Base-by-base conservation (phyloP, 2,797 vertebrate species). In the Bovichtus variegatus region DNA sequence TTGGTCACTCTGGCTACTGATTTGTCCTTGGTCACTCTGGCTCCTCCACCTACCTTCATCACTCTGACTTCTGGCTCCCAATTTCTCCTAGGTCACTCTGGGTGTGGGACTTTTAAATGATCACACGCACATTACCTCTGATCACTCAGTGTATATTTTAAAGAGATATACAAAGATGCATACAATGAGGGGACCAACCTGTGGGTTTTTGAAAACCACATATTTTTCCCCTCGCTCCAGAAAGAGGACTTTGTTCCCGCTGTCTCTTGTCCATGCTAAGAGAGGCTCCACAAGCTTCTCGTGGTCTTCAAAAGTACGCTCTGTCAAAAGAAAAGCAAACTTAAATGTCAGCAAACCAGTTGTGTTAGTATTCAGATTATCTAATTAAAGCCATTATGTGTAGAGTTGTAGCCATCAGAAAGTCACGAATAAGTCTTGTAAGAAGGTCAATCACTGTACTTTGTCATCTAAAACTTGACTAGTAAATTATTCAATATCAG, bases 231-330 rank as follows among this genome's bases (percentile, higher is more conserved):
- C 85, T 70, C 95, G 96, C 87, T 99, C 96, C 76, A 96, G 91
- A 91, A 99, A 99, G 29, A 96, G 69, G 72, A 99, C 80, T 92
- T 97, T 96, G 91, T 99, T 99, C 87, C 97, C 97, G 31, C 93
- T 98, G 95, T 99, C 97, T 79, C 98, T 96, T 29, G 94, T 97
- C 98, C 98, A 99, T 0, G 94, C 89, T 55, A 95, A 95, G 73
- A 99, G 95, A 13, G 97, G 94, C 84, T 98, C 97, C 90, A 99
- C 96, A 23, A 99, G 94, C 90, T 97, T 98, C 93, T 99, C 98
- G 43, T 99, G 98, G 89, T 99, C 98, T 95, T 99, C 98, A 91
- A 99, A 98, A 50, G 96, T 93, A 62, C 98, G 96, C 89, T 98
- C 98, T 99, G 93, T 59, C 31, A 50, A 74, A 68, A 44, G 3